These are phyloP conservation scores for Schrankia costaestrigalis DNA, from an alignment of 2,888 invertebrate species.

Conservation along the genomic window DNA sequence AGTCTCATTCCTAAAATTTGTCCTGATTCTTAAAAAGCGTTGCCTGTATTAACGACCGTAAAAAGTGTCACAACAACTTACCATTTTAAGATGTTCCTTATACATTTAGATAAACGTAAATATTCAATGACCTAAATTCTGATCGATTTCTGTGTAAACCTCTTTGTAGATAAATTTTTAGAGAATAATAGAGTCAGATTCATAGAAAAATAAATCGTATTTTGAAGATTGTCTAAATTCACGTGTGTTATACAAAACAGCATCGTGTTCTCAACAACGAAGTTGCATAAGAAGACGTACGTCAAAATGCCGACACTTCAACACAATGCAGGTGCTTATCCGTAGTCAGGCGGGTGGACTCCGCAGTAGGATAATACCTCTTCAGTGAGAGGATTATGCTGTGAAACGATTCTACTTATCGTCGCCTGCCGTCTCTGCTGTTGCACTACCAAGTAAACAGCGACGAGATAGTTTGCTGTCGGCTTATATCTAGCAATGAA, in stretches of 20 bases:
- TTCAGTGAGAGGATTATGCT: slow-evolving; percentile 55
- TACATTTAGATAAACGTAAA: too few relatives aligned
- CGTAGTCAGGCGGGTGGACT: slow-evolving; percentile 39
- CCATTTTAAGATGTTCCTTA: too few relatives aligned
- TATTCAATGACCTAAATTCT: too few relatives aligned
- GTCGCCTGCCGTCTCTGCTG: slow-evolving; percentile 34
- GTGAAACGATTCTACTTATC: slow-evolving; percentile 51
- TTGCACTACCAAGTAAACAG: slow-evolving; percentile 31
- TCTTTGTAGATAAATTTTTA: too few relatives aligned
- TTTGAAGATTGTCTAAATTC: too few relatives aligned
- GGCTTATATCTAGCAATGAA: slow-evolving; percentile 14
- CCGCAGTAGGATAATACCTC: slow-evolving; percentile 55
- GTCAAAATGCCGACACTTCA: slow-evolving; percentile 38
- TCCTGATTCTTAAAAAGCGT: too few relatives aligned
- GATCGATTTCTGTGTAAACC: too few relatives aligned
- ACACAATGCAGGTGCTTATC: slow-evolving; percentile 51
- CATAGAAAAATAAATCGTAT: too few relatives aligned
- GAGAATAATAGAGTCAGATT: too few relatives aligned
- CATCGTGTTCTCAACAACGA: slow-evolving; percentile 9
- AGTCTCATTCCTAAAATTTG: too few relatives aligned
- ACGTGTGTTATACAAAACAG: slow-evolving; percentile 6
- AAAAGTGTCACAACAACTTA: neutral
- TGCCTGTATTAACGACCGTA: neutral
- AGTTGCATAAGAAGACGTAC: slow-evolving; percentile 30
- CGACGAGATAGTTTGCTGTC: slow-evolving; percentile 22